These are phyloP conservation scores for Cantharis nigra DNA, from an alignment of 2,888 invertebrate species.

Conservation along the genomic window DNA sequence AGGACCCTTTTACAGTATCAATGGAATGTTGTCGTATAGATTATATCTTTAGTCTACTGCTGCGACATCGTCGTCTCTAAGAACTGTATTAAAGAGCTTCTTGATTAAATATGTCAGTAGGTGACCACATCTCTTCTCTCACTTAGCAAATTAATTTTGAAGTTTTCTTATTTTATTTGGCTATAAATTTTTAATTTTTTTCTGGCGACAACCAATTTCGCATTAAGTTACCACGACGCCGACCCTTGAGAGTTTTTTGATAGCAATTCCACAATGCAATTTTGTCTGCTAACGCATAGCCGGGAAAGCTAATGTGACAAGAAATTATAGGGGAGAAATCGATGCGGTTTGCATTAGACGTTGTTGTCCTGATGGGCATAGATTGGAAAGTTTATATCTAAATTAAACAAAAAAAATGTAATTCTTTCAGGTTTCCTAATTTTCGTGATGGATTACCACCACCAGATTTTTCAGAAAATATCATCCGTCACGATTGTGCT, in stretches of 20 bases:
- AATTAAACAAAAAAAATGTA: not conserved
- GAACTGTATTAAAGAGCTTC: slow-evolving; percentile 26
- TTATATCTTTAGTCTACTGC: slow-evolving; percentile 17
- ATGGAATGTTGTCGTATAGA: slow-evolving; percentile 5
- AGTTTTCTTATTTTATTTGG: not conserved
- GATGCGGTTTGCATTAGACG: not conserved
- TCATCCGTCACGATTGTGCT: not conserved
- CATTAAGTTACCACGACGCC: not conserved
- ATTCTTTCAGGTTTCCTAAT: not conserved
- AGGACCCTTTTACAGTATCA: not conserved
- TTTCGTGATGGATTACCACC: not conserved
- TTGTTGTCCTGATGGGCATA: not conserved
- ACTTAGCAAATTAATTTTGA: slow-evolving; percentile 27
- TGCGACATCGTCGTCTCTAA: slow-evolving; percentile 17
- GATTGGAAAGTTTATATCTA: not conserved
- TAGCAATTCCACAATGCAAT: not conserved
- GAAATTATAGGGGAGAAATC: not conserved
- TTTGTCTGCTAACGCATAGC: not conserved
- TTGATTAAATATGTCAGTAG: slow-evolving; percentile 32
- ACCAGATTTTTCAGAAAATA: not conserved
- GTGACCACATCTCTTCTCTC: slow-evolving; percentile 25
- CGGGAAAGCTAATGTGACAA: not conserved
- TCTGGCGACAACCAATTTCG: not conserved
- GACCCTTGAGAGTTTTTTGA: not conserved
- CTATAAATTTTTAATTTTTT: not conserved